Evolutionary conservation across 2,113 vertebrate species (phyloP), one percentile per base, ranked within the genome.

Genomic region (Acinonyx jubatus): DNA sequence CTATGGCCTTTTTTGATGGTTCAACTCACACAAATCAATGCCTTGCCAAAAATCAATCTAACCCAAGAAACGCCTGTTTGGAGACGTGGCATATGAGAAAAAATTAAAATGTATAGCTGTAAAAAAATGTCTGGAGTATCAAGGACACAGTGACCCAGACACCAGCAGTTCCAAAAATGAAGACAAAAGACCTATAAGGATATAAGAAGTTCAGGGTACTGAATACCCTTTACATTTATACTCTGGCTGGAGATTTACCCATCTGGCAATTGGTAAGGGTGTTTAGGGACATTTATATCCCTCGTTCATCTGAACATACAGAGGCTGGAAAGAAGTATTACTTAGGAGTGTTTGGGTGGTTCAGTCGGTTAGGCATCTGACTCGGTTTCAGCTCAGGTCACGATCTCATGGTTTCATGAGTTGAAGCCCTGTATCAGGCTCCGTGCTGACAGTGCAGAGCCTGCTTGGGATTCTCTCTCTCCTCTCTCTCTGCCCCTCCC

Each of bases 11-110:
- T 91, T 95, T 88, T 36, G 80, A 95, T 89, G 65, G 79, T n/a
- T 81, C 61, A 94, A 48, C 23, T 91, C 80, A 87, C 11, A 89
- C 2, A 87, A 31, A 95, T 89, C n/a, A 83, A 50, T 52, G n/a
- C 1, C 18, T 96, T 89, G 31, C 27, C 79, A 65, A 85, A 98
- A 95, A 86, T 93, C 29, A 96, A 82, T 96, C n/a, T n/a, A 93
- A 12, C 10, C 6, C 71, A 95, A 96, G 86, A 96, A 93, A 96
- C 6, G 21, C 7, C 48, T 91, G 14, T 79, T 93, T 69, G 38
- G 57, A 92, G 50, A 79, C 45, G 29, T 79, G 57, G 27, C 27
- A 86, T 13, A 69, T 25, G 57, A 96, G 33, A 57, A 89, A 96
- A 85, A 57, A 89, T 19, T 71, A 86, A 98, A 96, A 80, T 33